phyloP scores from a whole-genome alignment of 2,113 vertebrate genomes.

The Gopherus flavomarginatus region DNA sequence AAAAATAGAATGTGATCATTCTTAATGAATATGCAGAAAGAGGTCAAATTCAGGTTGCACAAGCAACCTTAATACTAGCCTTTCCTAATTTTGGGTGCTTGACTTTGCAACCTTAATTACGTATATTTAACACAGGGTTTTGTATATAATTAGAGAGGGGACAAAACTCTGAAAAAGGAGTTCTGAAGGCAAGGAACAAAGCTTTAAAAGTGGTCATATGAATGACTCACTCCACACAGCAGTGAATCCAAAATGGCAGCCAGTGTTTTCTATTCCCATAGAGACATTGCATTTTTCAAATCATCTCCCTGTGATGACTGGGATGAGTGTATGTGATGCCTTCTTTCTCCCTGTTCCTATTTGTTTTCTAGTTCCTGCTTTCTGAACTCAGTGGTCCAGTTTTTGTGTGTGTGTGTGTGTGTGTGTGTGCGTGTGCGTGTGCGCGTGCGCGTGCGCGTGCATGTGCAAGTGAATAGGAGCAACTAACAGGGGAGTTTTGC shows the following conservation, averaged over 20 bases:
- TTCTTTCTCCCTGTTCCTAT: not conserved
- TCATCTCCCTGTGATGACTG: not conserved
- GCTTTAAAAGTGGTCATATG: accelerated
- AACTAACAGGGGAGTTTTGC: too few species aligned
- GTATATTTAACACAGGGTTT: not conserved
- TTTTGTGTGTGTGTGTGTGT: too few species aligned
- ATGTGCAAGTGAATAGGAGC: too few species aligned
- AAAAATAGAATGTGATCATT: not conserved
- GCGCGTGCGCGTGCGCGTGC: too few species aligned
- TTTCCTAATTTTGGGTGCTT: not conserved
- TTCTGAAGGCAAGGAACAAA: not conserved
- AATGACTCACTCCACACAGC: not conserved
- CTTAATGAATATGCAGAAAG: not conserved
- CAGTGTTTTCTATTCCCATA: not conserved
- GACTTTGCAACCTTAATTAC: not conserved
- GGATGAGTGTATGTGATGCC: not conserved
- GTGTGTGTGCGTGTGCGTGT: too few species aligned
- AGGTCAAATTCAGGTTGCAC: not conserved
- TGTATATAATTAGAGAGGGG: not conserved
- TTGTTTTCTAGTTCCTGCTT: not conserved
- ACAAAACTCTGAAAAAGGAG: not conserved
- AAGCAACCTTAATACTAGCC: not conserved
- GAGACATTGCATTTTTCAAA: not conserved
- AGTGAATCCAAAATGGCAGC: not conserved
- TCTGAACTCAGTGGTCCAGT: too few species aligned